phyloP scores from a whole-genome alignment of 2,113 vertebrate genomes.

The Neoarius graeffei region DNA sequence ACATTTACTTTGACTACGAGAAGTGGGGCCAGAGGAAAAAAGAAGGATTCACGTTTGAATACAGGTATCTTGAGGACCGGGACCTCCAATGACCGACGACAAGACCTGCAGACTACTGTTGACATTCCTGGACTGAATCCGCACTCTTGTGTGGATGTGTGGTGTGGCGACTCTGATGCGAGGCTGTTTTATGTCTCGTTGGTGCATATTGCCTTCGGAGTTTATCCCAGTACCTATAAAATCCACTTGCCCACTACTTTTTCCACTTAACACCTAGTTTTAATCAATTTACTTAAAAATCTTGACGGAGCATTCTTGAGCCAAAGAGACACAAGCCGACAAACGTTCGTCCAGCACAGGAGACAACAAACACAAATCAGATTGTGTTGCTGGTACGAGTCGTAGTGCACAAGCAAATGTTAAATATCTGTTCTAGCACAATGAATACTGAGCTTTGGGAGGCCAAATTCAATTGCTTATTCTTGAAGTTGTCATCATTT shows the following conservation, averaged over 20 bases:
- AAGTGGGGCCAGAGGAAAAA: constrained; percentile 87
- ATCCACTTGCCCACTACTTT: constrained; percentile 18
- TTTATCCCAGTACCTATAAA: constrained; percentile 48
- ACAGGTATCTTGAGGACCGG: constrained; percentile 82
- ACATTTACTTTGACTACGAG: constrained; percentile 86
- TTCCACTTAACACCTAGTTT: not conserved
- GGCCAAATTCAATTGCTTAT: not conserved
- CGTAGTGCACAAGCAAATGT: not conserved
- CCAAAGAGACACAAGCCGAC: constrained; percentile 33
- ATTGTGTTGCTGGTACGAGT: not conserved
- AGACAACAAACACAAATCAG: not conserved
- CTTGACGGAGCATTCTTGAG: constrained; percentile 2
- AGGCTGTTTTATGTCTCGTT: constrained; percentile 51
- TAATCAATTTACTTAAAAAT: not conserved
- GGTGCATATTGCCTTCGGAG: constrained; percentile 53
- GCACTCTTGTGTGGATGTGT: constrained; percentile 5
- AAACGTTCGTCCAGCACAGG: constrained; percentile 5
- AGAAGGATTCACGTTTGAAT: constrained; percentile 83
- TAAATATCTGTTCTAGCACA: constrained; percentile 22
- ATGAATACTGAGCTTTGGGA: not conserved
- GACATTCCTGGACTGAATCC: constrained; percentile 72
- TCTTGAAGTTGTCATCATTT: not conserved
- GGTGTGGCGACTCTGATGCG: constrained; percentile 35
- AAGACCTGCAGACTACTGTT: constrained; percentile 60
- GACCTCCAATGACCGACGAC: constrained; percentile 77